Base-by-base conservation (phyloP, 92 coral and sea anemone species). In the Palythoa caribaeorum region DNA sequence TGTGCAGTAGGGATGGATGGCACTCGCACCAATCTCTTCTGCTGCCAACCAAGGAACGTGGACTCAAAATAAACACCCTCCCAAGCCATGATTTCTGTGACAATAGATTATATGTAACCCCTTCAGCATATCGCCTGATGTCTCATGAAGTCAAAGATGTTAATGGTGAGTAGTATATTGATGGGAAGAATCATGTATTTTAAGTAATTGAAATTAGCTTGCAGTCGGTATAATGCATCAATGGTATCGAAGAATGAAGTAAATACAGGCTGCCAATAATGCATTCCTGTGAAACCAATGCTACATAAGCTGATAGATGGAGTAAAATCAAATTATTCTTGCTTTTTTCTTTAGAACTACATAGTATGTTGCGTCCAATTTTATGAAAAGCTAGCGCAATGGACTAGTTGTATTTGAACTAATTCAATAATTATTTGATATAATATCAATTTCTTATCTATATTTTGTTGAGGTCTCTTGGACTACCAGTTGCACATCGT, bases 11-110 rank as follows among this genome's bases (percentile, higher is more conserved):
- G 90, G 16, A 87, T 87, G 85, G 85, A 87, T 76, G 90, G 90
- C 19, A 76, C 85, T 40, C 65, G 48, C 84, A 77, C 84, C 85
- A 87, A 55, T 87, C 90, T 39, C 44, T 87, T 69, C 62, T 87
- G 40, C 90, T 77, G 47, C 90, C 90, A 39, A 87, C 85, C 53
- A 80, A 87, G 74, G 77, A 87, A 47, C 62, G 90, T 77, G 83
- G 84, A 19, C 68, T 87, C n/a, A 20, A 71, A 35, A 77, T 55
- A 16, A 87, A 73, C 39, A 83, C 87, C 47, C 87, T 80, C 57
- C 87, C 91, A 1, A 52, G 73, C 54, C 91, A 88, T 53, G 91
- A 88, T 47, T 88, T 88, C 54, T 80, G 87, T 68, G 87, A 88
- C 20, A 50, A 52, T 28, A 71, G 87, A 14, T 72, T 80, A 54